Base-by-base conservation (phyloP, 2,113 vertebrate genomes). In the Chaetops frenatus region DNA sequence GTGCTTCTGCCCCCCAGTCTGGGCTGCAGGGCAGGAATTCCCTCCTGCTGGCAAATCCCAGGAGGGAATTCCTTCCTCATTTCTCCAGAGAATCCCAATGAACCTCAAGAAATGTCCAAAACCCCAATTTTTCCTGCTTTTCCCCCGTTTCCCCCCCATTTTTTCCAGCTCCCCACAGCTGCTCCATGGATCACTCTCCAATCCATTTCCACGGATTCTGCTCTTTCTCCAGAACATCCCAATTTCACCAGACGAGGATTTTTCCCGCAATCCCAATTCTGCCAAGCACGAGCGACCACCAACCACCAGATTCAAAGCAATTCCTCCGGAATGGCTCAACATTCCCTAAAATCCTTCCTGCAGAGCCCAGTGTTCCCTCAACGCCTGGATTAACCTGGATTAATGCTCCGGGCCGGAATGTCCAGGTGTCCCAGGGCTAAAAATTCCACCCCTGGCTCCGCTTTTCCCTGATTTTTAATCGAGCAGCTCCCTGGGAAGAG, bases 221-320 rank as follows among this genome's bases (percentile, higher is more conserved):
- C 0, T 18, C 56, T 57, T 44, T 11, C 19, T 38, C 57, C 71
- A 11, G 33, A 42, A 71, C 53, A 88, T 45, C 64, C 73, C 5
- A 1, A 50, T 0, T 3, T 58, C 58, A 0, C 22, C 3, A 1
- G 17, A 17, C 0, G 0, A 44, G n/a, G 15, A 72, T 42, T 51
- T 79, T 51, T 38, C 44, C 50, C 4, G 5, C 31, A 21, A 17
- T 20, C 66, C 62, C 3, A 19, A 12, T 50, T 71, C 36, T 40
- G 12, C 51, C 33, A 8, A 72, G 72, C 24, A 3, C 31, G 36
- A 81, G 7, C 0, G 0, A 53, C 23, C 8, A 1, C 8, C 1
- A 0, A 9, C n/a, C 29, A 3, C 50, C 31, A 4, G 24, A 81
- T 40, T 6, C 53, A 35, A 19, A 0, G 4, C 51, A 38, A 33